These are phyloP conservation scores for Drosophila imparisetae DNA, from an alignment of 2,888 invertebrate genomes.

Conservation along the genomic window DNA sequence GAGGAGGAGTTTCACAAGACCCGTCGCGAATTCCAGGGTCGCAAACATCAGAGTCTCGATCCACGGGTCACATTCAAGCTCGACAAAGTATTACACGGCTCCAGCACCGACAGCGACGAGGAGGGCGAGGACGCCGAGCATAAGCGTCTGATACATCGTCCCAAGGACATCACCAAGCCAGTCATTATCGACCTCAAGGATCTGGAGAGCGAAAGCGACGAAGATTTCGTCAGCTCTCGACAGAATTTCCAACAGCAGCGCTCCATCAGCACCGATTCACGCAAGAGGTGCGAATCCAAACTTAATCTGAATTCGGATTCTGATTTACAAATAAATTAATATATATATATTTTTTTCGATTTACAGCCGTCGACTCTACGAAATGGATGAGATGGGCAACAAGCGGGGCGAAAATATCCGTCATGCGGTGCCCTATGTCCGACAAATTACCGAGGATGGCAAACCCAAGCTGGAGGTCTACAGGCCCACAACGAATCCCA, in stretches of 20 bases:
- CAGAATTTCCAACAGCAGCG: constrained; percentile 88
- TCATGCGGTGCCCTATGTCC: constrained; percentile 87
- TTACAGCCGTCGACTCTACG: constrained; percentile 85
- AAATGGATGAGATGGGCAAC: constrained; percentile 87
- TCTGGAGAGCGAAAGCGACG: constrained; percentile 84
- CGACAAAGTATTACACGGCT: constrained; percentile 83
- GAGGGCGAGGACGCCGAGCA: constrained; percentile 84
- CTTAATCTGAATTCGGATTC: constrained; percentile 1
- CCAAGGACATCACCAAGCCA: constrained; percentile 85
- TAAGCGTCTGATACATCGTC: constrained; percentile 83
- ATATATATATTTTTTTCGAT: constrained; percentile 12
- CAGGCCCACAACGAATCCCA: constrained; percentile 86
- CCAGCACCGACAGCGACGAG: constrained; percentile 84
- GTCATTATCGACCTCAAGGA: constrained; percentile 85
- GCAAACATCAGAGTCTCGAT: constrained; percentile 85
- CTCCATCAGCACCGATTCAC: constrained; percentile 88
- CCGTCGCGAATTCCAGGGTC: constrained; percentile 84
- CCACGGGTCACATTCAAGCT: constrained; percentile 84
- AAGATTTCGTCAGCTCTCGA: constrained; percentile 86
- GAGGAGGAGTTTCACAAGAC: constrained; percentile 84
- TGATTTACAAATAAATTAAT: too few species aligned
- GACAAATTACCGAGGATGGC: constrained; percentile 87
- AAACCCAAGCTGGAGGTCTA: constrained; percentile 87
- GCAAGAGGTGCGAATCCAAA: constrained; percentile 85
- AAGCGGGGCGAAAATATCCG: constrained; percentile 87